phyloP scores from a whole-genome alignment of 2,797 vertebrate genomes.

The Spinibarbus caldwelli region DNA sequence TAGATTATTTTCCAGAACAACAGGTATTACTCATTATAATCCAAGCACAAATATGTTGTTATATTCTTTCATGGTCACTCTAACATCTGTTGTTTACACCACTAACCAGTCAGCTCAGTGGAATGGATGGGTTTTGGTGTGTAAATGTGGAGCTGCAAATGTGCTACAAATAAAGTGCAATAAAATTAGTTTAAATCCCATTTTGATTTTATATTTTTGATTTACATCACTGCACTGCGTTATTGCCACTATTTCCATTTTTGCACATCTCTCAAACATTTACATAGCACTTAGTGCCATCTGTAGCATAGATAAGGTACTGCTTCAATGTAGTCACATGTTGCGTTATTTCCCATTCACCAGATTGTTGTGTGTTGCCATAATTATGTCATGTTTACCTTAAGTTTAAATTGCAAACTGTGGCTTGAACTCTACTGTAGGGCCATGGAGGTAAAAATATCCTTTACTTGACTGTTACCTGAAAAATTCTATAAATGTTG shows the following conservation, averaged over 20 bases:
- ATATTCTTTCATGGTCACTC: not conserved
- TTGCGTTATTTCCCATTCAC: not conserved
- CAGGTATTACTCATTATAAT: not conserved
- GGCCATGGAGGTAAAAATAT: not conserved
- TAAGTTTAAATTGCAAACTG: not conserved
- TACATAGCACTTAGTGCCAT: constrained; percentile 12
- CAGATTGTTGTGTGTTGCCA: not conserved
- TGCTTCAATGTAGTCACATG: not conserved
- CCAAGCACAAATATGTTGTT: not conserved
- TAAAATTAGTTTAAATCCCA: not conserved
- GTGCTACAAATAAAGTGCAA: not conserved
- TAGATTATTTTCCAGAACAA: not conserved
- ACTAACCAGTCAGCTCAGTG: no score
- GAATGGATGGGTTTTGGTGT: not conserved
- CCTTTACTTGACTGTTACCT: not conserved
- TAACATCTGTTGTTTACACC: not conserved
- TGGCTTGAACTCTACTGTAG: not conserved
- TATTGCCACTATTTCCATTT: not conserved
- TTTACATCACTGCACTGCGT: not conserved
- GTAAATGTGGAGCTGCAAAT: not conserved
- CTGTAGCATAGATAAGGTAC: constrained; percentile 16
- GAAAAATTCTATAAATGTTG: not conserved
- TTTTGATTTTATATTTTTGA: not conserved
- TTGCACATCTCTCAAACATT: not conserved
- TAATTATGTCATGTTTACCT: not conserved